Conservation (phyloP, 2,797 vertebrate genomes). For the Diplodus puntazzo region DNA sequence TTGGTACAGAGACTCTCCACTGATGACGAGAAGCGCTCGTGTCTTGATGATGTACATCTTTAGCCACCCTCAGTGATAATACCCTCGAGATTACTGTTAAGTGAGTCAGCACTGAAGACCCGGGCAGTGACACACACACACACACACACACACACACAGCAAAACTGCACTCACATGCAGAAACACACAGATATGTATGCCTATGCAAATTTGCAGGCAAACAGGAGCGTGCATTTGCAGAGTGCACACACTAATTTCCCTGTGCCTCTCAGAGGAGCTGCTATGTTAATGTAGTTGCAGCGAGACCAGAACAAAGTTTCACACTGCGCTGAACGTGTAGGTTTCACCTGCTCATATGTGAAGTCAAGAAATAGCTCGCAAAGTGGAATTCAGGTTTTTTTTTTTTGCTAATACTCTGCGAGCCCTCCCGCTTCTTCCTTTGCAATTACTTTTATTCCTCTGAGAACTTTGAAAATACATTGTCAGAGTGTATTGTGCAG, state of each 20-base stretch:
- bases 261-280: constrained; percentile 44
- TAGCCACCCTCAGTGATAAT: constrained; percentile 65
- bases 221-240: constrained; percentile 44
- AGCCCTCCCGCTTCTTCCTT: constrained; percentile 45
- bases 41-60: constrained; percentile 70
- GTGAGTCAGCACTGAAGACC: constrained; percentile 62
- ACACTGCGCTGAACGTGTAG: constrained; percentile 26
- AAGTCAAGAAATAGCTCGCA: constrained; percentile 54
- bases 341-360: constrained; percentile 50
- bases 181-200: constrained; percentile 57
- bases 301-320: constrained; percentile 38
- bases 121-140: constrained; percentile 35
- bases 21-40: constrained; percentile 39
- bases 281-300: constrained; percentile 49
- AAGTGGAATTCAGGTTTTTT: constrained; percentile 50
- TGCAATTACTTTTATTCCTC: constrained; percentile 71
- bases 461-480: constrained; percentile 54
- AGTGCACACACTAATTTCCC: constrained; percentile 61
- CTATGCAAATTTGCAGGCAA: constrained; percentile 63
- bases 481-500: constrained; percentile 50
- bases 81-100: constrained; percentile 64
- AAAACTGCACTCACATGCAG: constrained; percentile 53
- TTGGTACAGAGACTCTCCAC: constrained; percentile 51
- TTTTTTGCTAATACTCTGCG: constrained; percentile 45
- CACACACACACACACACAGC: constrained; percentile 8